Base-by-base conservation (phyloP, 2,888 invertebrate genomes). In the Aleiodes leptofemur region DNA sequence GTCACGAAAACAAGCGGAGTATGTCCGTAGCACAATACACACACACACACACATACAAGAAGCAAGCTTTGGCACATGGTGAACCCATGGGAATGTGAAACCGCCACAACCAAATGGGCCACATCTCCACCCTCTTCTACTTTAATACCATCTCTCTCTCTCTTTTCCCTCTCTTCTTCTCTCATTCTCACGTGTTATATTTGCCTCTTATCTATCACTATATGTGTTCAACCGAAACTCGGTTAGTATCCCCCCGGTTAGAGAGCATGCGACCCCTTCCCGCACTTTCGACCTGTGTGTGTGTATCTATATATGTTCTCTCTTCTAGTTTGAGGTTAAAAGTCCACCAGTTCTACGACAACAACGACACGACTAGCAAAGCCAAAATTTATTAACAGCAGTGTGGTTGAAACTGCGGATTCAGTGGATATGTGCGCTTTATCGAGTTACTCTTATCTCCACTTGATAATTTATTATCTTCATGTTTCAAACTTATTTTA, bases 1-100 rank as follows among this genome's bases (percentile, higher is more conserved):
- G 73, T 74, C 69, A 59, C 23, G 61, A 50, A 34, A 53, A 69
- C 38, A 38, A 31, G 59, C 57, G 59, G 50, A 59, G 69, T 68
- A 59, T 43, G 43, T 69, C 59, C 31, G n/a, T n/a, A 59, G 1
- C 23, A 23, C 23, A 23, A 23, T 23, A 23, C 23, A 23, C 23
- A 23, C 23, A 23, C 23, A 23, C 23, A 23, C 23, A 69, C 61
- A 69, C 48, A 73, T 69, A 69, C 57, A 48, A 57, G 69, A 50
- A 43, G 48, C 34, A 34, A 23, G 66, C 53, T 59, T 34, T 61
- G 73, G 73, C 73, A 74, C 73, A 69, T 74, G 69, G 69, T 74
- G 51, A 74, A 69, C 69, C 73, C 69, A 69, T 16, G 73, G 68
- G 59, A 74, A 69, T 74, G 59, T 48, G 73, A 74, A 64, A 74